phyloP scores from a whole-genome alignment of 2,113 vertebrate genomes.

The Hyperopisus bebe region DNA sequence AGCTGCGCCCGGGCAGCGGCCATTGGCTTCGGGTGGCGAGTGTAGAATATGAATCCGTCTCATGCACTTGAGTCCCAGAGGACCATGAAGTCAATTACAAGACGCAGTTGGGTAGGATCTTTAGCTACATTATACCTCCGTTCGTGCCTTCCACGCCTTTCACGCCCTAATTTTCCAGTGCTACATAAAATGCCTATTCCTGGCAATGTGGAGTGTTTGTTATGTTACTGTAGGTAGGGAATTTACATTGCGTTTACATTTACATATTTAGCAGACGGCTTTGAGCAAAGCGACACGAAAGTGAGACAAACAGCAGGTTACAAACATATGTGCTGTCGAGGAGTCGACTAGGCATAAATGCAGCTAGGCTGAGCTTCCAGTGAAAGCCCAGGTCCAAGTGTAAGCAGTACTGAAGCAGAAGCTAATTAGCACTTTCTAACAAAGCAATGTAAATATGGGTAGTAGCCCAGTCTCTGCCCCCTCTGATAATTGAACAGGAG shows the following conservation, averaged over 20 bases:
- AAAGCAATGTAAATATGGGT: background rate
- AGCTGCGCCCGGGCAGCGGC: background rate
- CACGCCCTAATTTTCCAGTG: background rate
- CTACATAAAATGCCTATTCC: background rate
- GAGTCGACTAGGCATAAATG: background rate
- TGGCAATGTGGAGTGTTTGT: background rate
- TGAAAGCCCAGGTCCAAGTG: background rate
- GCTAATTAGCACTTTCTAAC: background rate
- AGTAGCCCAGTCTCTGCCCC: background rate
- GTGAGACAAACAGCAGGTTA: background rate
- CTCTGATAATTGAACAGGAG: background rate
- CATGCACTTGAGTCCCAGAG: background rate
- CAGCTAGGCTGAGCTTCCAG: background rate
- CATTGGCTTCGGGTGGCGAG: background rate
- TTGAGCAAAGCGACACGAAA: background rate
- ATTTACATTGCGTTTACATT: background rate
- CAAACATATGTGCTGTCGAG: background rate
- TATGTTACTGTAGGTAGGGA: background rate
- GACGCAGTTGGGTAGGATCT: background rate
- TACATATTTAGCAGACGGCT: background rate
- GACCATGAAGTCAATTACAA: background rate
- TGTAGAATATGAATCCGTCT: background rate
- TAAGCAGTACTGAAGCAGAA: background rate
- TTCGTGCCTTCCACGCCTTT: background rate
- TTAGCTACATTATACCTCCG: background rate